Conservation (phyloP, 2,888 invertebrate species). For the Archips crataeganus region DNA sequence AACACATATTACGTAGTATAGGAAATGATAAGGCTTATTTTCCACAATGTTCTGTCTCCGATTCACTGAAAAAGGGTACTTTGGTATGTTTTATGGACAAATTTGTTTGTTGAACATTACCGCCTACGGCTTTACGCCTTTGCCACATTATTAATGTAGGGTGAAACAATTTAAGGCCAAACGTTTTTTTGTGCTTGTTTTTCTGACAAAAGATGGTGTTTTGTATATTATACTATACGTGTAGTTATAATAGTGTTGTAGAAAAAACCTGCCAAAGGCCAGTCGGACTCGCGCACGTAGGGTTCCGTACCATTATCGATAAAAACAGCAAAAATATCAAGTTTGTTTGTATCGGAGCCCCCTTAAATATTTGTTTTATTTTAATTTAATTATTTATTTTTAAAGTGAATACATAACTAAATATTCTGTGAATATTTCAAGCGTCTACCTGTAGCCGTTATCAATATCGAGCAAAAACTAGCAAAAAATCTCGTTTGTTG, state of each 20-base stretch:
- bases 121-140: constrained; percentile 49
- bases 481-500: no score
- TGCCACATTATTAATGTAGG: constrained; percentile 37
- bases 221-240: not conserved
- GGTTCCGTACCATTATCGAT: no score
- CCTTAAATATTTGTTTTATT: no score
- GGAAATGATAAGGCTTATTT: constrained; percentile 33
- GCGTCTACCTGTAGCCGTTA: no score
- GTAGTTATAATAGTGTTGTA: not conserved
- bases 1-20: not conserved
- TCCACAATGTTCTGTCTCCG: constrained; percentile 34
- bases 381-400: no score
- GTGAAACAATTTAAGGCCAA: constrained; percentile 20
- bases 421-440: no score
- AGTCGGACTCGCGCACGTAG: no score
- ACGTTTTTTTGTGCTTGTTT: constrained; percentile 15
- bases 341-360: no score
- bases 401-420: no score
- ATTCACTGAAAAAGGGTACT: constrained; percentile 42
- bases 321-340: no score
- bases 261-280: not conserved
- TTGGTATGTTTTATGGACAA: constrained; percentile 43
- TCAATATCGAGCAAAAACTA: no score
- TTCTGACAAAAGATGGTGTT: not conserved
- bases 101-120: constrained; percentile 52